Base-by-base conservation (phyloP, 2,113 vertebrate species). In the Pteropus alecto region DNA sequence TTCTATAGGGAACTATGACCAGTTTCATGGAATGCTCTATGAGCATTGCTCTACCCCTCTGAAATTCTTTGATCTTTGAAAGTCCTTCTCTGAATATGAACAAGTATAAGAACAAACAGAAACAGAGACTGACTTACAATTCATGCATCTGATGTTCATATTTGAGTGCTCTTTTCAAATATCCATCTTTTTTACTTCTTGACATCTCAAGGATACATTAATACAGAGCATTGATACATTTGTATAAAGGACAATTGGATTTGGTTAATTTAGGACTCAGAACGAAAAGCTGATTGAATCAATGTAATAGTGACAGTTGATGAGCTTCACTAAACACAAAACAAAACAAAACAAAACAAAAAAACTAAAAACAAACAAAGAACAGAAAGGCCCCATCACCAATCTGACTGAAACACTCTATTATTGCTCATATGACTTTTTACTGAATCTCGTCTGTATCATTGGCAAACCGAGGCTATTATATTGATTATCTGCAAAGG, bases 171-270 rank as follows among this genome's bases (percentile, higher is more conserved):
- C 18, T 71, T 95, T 74, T 68, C 14, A 92, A 79, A 78, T 87
- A 89, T 51, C 6, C 21, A 43, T 70, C 30, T 73, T 13, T 96
- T 96, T 95, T 82, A 68, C 15, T 90, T 92, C 87, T 97, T 95
- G 28, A 93, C 7, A 76, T 71, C 18, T 65, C 28, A 74, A 70
- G 9, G 33, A 68, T 56, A 73, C 21, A 70, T 51, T 93, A 73
- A 78, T 92, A 67, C 5, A 56, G 11, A 92, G 4, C 14, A 54
- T 41, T 60, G n/a, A 93, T 73, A 16, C 6, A 81, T 90, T 87
- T 90, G n/a, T 54, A 82, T 3, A 77, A 7, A 81, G 38, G 30
- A 5, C 18, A 76, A 60, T 94, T 10, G 48, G 6, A 15, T 63
- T 92, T 70, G 38, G 2, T n/a, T 93, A 51, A 63, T 65, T 21